Evolutionary conservation across 2,113 vertebrate genomes (phyloP).

Genomic region (Cyanistes caeruleus): DNA sequence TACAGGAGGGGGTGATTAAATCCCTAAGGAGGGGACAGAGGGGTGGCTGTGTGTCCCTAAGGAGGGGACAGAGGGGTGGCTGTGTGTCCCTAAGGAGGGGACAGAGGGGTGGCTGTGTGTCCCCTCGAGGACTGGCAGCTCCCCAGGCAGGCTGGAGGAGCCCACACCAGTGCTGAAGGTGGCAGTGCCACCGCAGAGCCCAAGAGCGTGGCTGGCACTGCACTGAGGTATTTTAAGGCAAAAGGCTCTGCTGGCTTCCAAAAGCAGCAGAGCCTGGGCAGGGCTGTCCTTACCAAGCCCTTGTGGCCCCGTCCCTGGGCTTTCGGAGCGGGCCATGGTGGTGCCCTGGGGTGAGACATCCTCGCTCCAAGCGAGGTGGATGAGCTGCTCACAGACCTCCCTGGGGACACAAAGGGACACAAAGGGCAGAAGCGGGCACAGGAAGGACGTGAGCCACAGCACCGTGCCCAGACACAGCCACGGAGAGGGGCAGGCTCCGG

Average conservation of each 20-base stretch:
- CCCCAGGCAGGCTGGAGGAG: fast-evolving
- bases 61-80: too few relatives aligned
- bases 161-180: fast-evolving
- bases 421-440: not conserved
- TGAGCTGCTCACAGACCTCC: not conserved
- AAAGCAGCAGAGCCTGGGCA: not conserved
- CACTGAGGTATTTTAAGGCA: not conserved
- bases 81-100: too few relatives aligned
- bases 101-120: too few relatives aligned
- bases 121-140: not conserved
- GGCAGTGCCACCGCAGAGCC: not conserved
- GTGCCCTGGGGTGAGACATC: not conserved
- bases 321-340: not conserved
- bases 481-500: too few relatives aligned
- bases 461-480: fast-evolving
- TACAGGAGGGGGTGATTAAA: too few relatives aligned
- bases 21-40: not conserved
- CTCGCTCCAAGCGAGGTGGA: fast-evolving
- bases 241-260: not conserved
- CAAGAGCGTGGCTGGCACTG: fast-evolving
- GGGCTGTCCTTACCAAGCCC: not conserved
- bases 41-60: too few relatives aligned
- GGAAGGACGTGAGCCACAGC: not conserved
- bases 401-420: fast-evolving
- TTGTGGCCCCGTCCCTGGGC: not conserved